Conservation (phyloP, 2,113 vertebrate genomes). For the Meleagris gallopavo region DNA sequence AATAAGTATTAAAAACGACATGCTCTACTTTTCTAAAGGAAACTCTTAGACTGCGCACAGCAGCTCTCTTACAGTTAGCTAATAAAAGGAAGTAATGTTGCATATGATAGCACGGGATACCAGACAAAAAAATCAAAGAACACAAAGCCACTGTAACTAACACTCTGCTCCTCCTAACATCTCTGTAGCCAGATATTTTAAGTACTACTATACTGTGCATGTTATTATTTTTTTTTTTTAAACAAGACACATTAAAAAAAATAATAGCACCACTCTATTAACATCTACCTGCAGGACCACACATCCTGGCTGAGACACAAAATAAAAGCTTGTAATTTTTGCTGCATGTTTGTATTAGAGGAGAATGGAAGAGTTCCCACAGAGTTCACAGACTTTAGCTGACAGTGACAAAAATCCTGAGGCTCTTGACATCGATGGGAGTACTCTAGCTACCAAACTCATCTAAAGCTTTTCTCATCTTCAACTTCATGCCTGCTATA, state of each 20-base stretch:
- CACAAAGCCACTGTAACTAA: fast-evolving
- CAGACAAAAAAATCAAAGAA: neutral
- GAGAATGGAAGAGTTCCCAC: neutral
- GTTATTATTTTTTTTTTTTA: neutral
- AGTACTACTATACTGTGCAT: neutral
- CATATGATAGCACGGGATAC: neutral
- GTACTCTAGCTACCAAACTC: neutral
- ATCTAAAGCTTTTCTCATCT: neutral
- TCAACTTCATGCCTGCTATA: fast-evolving
- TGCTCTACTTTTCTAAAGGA: neutral
- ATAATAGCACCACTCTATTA: neutral
- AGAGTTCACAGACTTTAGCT: neutral
- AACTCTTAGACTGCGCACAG: neutral
- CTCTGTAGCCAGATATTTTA: neutral
- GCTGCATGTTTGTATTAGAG: neutral
- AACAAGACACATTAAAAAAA: neutral
- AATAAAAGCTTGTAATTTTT: neutral
- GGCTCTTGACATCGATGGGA: neutral
- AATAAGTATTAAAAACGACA: neutral
- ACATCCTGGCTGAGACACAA: neutral
- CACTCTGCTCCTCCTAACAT: neutral
- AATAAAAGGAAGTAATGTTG: neutral
- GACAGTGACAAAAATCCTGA: neutral
- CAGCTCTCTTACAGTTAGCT: neutral
- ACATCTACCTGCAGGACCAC: neutral